Conservation (phyloP, 2,888 invertebrate species). For the Girardia tigrina region DNA sequence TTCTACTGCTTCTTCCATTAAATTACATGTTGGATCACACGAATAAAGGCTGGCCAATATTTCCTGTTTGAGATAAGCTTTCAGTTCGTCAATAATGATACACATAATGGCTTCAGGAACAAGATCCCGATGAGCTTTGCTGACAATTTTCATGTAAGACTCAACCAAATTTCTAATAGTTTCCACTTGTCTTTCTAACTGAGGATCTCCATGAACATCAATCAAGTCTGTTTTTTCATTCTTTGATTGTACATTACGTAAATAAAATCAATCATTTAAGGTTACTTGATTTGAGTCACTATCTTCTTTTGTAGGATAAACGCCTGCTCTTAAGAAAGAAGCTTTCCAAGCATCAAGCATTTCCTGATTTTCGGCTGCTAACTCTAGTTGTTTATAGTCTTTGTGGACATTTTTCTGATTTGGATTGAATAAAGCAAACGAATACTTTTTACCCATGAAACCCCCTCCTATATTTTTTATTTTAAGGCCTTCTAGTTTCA, state of each 20-base stretch:
- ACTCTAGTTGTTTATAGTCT: slow-evolving; percentile 94
- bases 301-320: slow-evolving; percentile 93
- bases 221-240: background rate
- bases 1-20: slow-evolving; percentile 98
- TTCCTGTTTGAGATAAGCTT: slow-evolving; percentile 35
- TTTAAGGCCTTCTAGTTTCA: slow-evolving; percentile 88
- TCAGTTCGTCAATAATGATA: slow-evolving; percentile 77
- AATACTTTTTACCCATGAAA: too few relatives aligned
- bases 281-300: background rate
- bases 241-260: too few relatives aligned
- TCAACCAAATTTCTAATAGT: slow-evolving; percentile 98
- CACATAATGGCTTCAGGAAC: slow-evolving; percentile 98
- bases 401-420: slow-evolving; percentile 64
- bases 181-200: slow-evolving; percentile 92
- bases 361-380: slow-evolving; percentile 89
- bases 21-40: slow-evolving; percentile 42
- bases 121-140: slow-evolving; percentile 90
- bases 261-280: too few relatives aligned
- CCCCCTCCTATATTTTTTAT: slow-evolving; percentile 81
- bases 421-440: too few relatives aligned
- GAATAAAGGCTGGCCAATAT: slow-evolving; percentile 28
- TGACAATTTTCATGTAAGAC: slow-evolving; percentile 98
- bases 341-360: slow-evolving; percentile 99
- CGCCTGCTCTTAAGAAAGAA: slow-evolving; percentile 91
- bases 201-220: slow-evolving; percentile 52